These are phyloP conservation scores for Zoroaster sp. DNA, from an alignment of 53 echinoderm and acorn worm species.

Conservation along the genomic window DNA sequence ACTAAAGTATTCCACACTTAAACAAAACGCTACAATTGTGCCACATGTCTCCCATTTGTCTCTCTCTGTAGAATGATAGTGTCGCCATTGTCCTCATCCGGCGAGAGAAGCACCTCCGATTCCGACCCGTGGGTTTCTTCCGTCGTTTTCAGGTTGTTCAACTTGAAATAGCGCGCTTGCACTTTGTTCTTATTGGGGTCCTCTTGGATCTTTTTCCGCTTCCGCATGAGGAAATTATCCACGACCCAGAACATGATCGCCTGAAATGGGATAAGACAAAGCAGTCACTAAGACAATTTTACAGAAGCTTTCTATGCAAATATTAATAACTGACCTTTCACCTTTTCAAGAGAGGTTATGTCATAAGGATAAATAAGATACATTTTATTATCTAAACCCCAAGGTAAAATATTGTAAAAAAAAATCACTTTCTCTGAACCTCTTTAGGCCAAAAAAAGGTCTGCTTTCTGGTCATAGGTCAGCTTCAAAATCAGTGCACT, in stretches of 20 bases:
- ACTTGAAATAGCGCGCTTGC: constrained; percentile 73
- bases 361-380: too few species aligned
- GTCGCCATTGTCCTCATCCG: constrained; percentile 73
- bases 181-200: constrained; percentile 31
- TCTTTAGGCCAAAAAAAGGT: too few species aligned
- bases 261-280: constrained; percentile 48
- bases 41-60: background rate
- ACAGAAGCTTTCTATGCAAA: too few species aligned
- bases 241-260: constrained; percentile 99
- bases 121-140: constrained; percentile 64
- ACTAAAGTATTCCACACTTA: background rate
- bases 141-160: constrained; percentile 30
- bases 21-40: background rate
- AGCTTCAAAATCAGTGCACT: too few species aligned
- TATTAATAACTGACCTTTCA: too few species aligned
- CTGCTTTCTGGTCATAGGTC: too few species aligned
- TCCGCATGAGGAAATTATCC: constrained; percentile 96
- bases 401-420: too few species aligned
- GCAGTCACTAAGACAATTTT: too few species aligned
- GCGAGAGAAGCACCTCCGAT: constrained; percentile 81
- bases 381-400: too few species aligned
- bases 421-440: too few species aligned
- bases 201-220: constrained; percentile 68
- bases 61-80: background rate
- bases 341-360: too few species aligned